Base-by-base conservation (phyloP, 2,888 invertebrate genomes). In the Drosophila stalkeri region DNA sequence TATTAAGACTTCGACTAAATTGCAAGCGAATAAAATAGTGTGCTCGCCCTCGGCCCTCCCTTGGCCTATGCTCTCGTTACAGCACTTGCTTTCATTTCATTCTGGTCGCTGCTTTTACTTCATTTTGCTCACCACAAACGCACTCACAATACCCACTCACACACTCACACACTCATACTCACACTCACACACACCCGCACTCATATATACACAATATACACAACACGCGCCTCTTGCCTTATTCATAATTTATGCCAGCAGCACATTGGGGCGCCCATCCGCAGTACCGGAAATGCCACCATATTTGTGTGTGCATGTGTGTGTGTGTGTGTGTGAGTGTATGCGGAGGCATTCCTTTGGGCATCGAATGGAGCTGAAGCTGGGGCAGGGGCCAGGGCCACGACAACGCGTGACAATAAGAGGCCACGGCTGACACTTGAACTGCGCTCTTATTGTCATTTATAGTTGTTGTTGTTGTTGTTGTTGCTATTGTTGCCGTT, bases 191-290 rank as follows among this genome's bases (percentile, higher is more conserved):
- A 35, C 43, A 68, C 56, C 49, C 66, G 33, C 59, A 56, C 64
- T 37, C 57, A 31, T 23, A 54, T 23, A 54, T 39, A 68, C 52
- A 47, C 20, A 41, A 64, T 47, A 63, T 60, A 46, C 70, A 76
- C 64, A 76, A 77, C 81, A 76, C 78, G 75, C 71, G 73, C 64
- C 75, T 67, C 77, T 81, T 86, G 76, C 82, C 74, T 81, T 74
- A 88, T 90, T 88, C 90, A 90, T 91, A 90, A 90, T 90, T 90
- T 90, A 90, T 91, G 85, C 81, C 83, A 82, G 80, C 77, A 81
- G 89, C 85, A 77, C 86, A 86, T 86, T 79, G 81, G 84, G 72
- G 59, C 69, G 79, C 71, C 67, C 82, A 79, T 72, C 60, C 69
- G 80, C 70, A 77, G 77, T 80, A 82, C 78, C 82, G 86, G 87